Base-by-base conservation (phyloP, 2,797 vertebrate species). In the Prunella strophiata region DNA sequence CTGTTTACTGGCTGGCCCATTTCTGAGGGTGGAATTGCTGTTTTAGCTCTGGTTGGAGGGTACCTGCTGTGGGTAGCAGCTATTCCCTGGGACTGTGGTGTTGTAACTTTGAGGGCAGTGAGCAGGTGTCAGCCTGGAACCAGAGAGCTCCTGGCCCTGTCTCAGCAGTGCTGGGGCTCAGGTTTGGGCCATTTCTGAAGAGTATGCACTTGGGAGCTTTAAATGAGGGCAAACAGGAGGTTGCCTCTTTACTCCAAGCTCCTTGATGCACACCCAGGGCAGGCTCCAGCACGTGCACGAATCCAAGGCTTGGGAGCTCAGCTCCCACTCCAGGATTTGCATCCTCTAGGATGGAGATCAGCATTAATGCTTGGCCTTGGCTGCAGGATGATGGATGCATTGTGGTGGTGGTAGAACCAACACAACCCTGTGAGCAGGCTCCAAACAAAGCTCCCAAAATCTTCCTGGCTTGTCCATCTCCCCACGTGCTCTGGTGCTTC, bases 391-490 rank as follows among this genome's bases (percentile, higher is more conserved):
- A 29, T 77, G 94, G 89, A 36, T 70, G 87, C 1, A 0, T 42
- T 73, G 81, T 8, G 68, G 23, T 43, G 63, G 79, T 59, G 71
- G 67, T 27, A 51, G 66, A 48, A 63, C 57, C 42, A 26, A 3
- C 11, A 17, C 10, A 38, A 25, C 8, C 2, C 61, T 67, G 45
- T 27, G 61, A 58, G 71, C 13, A 17, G 87, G 40, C 68, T 88
- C 57, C 85, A 40, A 43, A 78, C 40, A 40, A 42, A 19, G 26
- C 55, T 11, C 65, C 50, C 50, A 11, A 63, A 75, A 57, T 48
- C 73, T 52, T 81, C 94, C 90, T 42, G 76, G 43, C 91, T 82
- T 74, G 68, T 55, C 88, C 78, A 38, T 91, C 43, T 19, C 45
- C 23, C 68, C 68, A 3, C 0, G 5, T 67, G 68, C 45, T 51